Base-by-base conservation (phyloP, 2,888 invertebrate species). In the Metellina segmentata region DNA sequence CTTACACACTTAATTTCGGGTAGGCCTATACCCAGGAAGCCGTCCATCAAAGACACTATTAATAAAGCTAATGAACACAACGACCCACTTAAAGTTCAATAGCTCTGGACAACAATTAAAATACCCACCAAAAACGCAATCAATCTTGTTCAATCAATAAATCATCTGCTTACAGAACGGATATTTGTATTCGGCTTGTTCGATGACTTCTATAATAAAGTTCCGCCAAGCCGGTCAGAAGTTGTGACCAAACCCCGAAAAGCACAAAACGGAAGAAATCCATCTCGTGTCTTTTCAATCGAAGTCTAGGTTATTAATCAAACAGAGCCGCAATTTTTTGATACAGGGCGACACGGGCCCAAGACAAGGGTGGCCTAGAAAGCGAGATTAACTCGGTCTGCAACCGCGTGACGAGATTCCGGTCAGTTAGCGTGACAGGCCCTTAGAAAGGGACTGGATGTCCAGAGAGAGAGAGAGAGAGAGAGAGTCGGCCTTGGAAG, bases 321-420 rank as follows among this genome's bases (percentile, higher is more conserved):
- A 75, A 85, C 51, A 61, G 19, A 87, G 19, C 53, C 70, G 52
- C 79, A 79, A 87, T 87, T 72, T 51, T 72, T 78, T 70, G 48
- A 61, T 16, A n/a, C 52, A 77, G n/a, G 7, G 19, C 69, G 78
- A 86, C 86, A 87, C 19, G 79, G 16, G 71, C 52, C 5, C 34
- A 34, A 20, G 34, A 81, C 87, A 79, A 78, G 87, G 61, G 13
- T 78, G 87, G 16, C 87, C 87, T 72, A 87, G 86, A 86, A 86
- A 85, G 75, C 71, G n/a, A 75, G 69, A 87, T 87, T 87, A 81
- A 48, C 81, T 52, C 79, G 16, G 79, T 11, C 16, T 70, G 87
- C 69, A 71, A 52, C 13, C 69, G 61, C 20, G 78, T 78, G 86
- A 86, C 75, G 78, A 49, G 77, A 70, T 69, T 49, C 78, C 72